Evolutionary conservation across 2,113 vertebrate species (phyloP).

Genomic region (Xenus cinereus): DNA sequence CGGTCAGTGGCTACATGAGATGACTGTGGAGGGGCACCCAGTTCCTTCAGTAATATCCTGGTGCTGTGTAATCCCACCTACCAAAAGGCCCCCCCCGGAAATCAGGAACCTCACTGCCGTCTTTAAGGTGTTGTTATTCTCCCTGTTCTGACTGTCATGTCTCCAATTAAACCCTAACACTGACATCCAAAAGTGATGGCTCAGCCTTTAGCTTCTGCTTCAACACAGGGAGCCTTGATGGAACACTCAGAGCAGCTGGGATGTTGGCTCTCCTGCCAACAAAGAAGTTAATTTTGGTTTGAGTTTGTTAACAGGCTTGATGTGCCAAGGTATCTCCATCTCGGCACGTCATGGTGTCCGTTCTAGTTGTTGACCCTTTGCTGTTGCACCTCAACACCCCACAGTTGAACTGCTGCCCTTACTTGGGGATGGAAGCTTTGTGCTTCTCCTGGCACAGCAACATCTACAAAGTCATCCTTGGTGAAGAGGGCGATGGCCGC

Average conservation of each 20-base stretch:
- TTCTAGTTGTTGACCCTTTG: not conserved
- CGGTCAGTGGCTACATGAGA: rapidly evolving
- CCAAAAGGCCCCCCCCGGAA: not conserved
- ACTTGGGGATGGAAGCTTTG: not conserved
- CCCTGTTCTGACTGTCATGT: rapidly evolving
- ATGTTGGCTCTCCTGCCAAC: not conserved
- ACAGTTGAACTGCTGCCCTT: not conserved
- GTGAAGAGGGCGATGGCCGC: not conserved
- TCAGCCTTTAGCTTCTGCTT: not conserved
- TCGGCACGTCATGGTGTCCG: not conserved
- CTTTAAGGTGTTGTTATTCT: not conserved
- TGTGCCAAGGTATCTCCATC: not conserved
- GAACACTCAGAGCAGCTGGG: not conserved
- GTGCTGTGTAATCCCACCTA: too few relatives aligned
- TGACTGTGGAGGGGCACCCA: not conserved
- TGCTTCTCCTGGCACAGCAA: not conserved
- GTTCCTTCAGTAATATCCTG: not conserved
- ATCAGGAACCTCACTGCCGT: not conserved
- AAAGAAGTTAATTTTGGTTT: not conserved
- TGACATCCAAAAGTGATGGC: not conserved
- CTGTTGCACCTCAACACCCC: not conserved
- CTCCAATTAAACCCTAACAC: not conserved
- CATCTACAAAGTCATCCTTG: not conserved
- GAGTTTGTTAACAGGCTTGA: not conserved
- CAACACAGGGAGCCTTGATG: rapidly evolving